These are phyloP conservation scores for Anthopleura sola DNA, from an alignment of 64 coral and sea anemone genomes.

Conservation along the genomic window DNA sequence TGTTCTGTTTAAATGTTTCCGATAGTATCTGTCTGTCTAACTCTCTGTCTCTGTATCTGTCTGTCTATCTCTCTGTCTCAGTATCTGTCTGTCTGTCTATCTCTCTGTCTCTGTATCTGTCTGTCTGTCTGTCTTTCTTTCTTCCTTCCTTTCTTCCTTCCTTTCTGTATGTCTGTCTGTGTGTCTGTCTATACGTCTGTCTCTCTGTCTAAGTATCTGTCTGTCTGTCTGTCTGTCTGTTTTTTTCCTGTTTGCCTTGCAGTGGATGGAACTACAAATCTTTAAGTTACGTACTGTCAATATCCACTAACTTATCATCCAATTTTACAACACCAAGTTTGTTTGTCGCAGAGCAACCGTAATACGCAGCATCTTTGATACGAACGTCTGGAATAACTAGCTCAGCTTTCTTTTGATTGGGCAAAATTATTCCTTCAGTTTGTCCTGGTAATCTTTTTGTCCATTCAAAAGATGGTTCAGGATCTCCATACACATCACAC, in stretches of 20 bases:
- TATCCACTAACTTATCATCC: background rate
- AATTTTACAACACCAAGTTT: background rate
- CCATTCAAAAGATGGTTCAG: background rate
- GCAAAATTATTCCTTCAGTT: background rate
- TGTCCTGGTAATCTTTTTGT: background rate
- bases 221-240: background rate
- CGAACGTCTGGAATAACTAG: background rate
- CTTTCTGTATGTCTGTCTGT: too few species aligned
- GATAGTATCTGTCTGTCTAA: too few species aligned
- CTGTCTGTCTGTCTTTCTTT: too few species aligned
- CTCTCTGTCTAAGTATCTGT: background rate
- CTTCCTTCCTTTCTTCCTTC: too few species aligned
- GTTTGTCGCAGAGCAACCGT: background rate
- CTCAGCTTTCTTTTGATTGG: background rate
- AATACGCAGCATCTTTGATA: background rate
- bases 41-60: too few species aligned
- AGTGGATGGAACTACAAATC: too few species aligned
- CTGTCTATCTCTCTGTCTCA: too few species aligned
- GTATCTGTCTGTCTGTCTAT: too few species aligned
- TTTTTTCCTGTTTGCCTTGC: background rate
- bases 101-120: too few species aligned
- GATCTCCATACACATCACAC: conserved; percentile 1
- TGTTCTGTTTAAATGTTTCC: too few species aligned
- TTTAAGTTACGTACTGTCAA: background rate
- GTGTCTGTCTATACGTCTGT: too few species aligned